phyloP scores from a whole-genome alignment of 2,113 vertebrate species.

The Pelobates fuscus region DNA sequence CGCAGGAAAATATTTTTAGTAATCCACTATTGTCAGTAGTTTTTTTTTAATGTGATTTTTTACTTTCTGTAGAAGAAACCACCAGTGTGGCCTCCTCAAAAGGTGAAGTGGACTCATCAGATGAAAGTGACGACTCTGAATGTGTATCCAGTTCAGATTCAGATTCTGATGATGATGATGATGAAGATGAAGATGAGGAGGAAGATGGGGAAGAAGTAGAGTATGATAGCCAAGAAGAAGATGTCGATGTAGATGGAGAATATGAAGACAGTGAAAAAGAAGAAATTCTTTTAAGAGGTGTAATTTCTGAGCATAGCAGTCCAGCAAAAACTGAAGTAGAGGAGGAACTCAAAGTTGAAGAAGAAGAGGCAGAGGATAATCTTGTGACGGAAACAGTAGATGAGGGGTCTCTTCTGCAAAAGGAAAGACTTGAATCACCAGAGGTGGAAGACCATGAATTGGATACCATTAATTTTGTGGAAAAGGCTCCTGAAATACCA shows the following conservation, averaged over 20 bases:
- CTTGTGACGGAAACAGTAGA: slow-evolving; percentile 7
- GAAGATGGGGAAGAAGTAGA: slow-evolving; percentile 55
- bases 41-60: no score
- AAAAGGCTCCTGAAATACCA: background rate
- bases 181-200: slow-evolving; percentile 62
- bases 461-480: background rate
- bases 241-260: slow-evolving; percentile 35
- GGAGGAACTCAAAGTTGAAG: slow-evolving; percentile 50
- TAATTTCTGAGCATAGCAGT: slow-evolving; percentile 20
- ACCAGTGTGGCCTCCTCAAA: slow-evolving; percentile 76
- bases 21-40: no score
- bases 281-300: slow-evolving; percentile 27
- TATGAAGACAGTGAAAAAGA: slow-evolving; percentile 51
- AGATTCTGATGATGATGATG: slow-evolving; percentile 71
- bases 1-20: no score
- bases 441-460: background rate
- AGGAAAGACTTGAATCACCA: background rate
- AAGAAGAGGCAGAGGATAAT: slow-evolving; percentile 13
- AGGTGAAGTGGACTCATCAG: slow-evolving; percentile 74
- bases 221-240: slow-evolving; percentile 59
- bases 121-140: slow-evolving; percentile 80
- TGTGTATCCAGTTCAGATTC: slow-evolving; percentile 85
- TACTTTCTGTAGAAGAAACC: slow-evolving; percentile 60
- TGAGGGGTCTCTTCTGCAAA: slow-evolving; percentile 16
- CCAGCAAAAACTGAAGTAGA: slow-evolving; percentile 15